phyloP scores from a whole-genome alignment of 1,140 invertebrate species.

The Pseudomyrmex dendroicus region DNA sequence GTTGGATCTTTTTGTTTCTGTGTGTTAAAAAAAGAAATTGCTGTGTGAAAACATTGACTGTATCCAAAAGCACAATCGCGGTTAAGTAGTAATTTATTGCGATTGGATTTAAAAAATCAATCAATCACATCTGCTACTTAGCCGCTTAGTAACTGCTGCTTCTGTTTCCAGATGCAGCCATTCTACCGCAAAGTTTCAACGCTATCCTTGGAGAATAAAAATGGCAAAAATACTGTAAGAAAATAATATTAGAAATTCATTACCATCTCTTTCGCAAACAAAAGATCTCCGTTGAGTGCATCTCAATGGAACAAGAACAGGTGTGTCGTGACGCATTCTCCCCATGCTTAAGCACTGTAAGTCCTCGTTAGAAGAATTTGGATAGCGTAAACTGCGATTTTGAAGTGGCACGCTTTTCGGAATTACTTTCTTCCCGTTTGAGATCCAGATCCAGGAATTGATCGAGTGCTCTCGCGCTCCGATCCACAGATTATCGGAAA shows the following conservation, averaged over 20 bases:
- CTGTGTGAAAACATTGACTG: no score
- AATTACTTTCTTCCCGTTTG: neutral
- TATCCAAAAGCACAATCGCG: no score
- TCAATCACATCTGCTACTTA: no score
- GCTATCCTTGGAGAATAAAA: no score
- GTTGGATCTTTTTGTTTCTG: conserved; percentile 2
- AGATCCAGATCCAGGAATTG: conserved; percentile 11
- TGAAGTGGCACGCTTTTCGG: neutral
- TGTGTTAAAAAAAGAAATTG: neutral
- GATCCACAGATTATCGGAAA: conserved; percentile 11
- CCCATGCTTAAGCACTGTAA: neutral
- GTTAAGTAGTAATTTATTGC: no score
- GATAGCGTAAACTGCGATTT: conserved; percentile 4
- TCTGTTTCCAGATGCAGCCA: no score
- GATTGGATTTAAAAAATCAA: no score
- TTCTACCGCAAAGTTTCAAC: no score
- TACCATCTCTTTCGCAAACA: conserved; percentile 65
- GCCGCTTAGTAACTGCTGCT: no score
- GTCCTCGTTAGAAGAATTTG: neutral
- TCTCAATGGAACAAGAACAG: neutral
- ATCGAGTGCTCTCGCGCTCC: neutral
- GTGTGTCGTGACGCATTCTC: neutral
- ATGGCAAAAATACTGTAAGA: no score
- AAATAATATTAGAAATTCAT: conserved; percentile 5
- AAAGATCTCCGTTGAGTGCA: conserved; percentile 54